Conservation (phyloP, 2,113 vertebrate species). For the human region GRCh38 chr4:8887501-8888000, state of each 20-base stretch:
- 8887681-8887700: background rate
- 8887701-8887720: background rate
- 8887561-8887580: background rate
- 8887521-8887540: background rate
- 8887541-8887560: too few species aligned
- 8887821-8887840: background rate
- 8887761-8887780: background rate
- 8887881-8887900: rapidly evolving
- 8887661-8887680: rapidly evolving
- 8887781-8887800: background rate
- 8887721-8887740: background rate
- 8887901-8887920: rapidly evolving
- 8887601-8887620: too few species aligned
- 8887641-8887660: background rate
- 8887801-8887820: rapidly evolving
- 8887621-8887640: rapidly evolving
- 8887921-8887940: rapidly evolving
- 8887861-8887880: background rate
- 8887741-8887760: background rate
- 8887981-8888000: background rate
- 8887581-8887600: background rate
- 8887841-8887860: background rate
- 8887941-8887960: rapidly evolving
- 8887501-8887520: background rate
- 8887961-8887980: rapidly evolving